A percentile compares a stretch with the other conserved stretches of the same genome.
Conservation (phyloP, 2,888 invertebrate genomes). For the Xanthia togata region DNA sequence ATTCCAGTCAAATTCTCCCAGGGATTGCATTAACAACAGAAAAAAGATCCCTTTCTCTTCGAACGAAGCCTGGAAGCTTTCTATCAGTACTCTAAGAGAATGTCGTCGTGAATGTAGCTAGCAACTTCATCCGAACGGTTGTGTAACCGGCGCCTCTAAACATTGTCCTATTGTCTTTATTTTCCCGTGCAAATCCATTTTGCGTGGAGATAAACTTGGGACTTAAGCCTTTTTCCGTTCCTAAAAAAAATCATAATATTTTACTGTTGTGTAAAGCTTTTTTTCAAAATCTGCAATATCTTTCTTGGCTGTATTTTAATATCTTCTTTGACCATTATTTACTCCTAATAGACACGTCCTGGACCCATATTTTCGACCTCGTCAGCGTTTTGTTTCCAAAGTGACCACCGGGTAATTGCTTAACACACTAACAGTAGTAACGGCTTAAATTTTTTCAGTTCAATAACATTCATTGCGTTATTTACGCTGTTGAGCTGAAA, state of each 20-base stretch:
- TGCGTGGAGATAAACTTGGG: conserved; percentile 3
- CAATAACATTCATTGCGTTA: too few species aligned
- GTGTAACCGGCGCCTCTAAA: conserved; percentile 55
- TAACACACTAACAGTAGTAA: too few species aligned
- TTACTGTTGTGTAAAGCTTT: neutral
- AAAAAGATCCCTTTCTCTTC: neutral
- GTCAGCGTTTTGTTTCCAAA: too few species aligned
- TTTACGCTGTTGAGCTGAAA: too few species aligned
- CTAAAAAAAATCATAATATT: too few species aligned
- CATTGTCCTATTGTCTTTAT: conserved; percentile 64
- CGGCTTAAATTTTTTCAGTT: too few species aligned
- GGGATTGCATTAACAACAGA: neutral
- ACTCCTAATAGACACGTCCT: too few species aligned
- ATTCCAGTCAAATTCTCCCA: too few species aligned
- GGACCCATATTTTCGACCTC: too few species aligned
- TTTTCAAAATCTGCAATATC: neutral
- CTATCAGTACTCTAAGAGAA: neutral
- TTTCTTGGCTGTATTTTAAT: neutral
- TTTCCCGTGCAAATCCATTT: conserved; percentile 59
- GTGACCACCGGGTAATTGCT: too few species aligned
- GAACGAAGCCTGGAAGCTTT: neutral
- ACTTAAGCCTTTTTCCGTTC: conserved; percentile 22
- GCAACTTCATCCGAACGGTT: conserved; percentile 46
- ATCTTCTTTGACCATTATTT: neutral
- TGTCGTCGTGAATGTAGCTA: conserved; percentile 27